Percentiles rank a stretch among this genome's conserved stretches.
Evolutionary conservation across 2,888 invertebrate species (phyloP).

Genomic region (Plagodis dolabraria): DNA sequence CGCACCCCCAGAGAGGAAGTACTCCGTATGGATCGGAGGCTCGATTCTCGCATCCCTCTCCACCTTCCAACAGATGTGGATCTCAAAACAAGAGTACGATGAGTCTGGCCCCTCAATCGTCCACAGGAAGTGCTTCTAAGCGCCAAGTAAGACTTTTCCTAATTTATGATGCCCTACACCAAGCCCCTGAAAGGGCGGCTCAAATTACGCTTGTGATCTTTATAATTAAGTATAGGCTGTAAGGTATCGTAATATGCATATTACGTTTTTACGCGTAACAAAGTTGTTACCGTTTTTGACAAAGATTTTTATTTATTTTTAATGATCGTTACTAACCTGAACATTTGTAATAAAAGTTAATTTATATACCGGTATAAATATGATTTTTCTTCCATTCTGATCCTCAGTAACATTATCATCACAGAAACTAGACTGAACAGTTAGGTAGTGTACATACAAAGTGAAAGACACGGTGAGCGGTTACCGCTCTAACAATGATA

Average conservation of each 20-base stretch:
- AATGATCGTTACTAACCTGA: slow-evolving; percentile 74
- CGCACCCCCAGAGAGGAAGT: slow-evolving; percentile 97
- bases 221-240: slow-evolving; percentile 80
- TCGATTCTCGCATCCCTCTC: slow-evolving; percentile 96
- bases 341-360: slow-evolving; percentile 79
- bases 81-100: slow-evolving; percentile 98
- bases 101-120: slow-evolving; percentile 98
- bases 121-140: slow-evolving; percentile 94
- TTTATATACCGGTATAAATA: slow-evolving; percentile 81
- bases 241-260: slow-evolving; percentile 85
- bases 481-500: slow-evolving; percentile 31
- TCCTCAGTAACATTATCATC: slow-evolving; percentile 31
- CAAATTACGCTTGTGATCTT: slow-evolving; percentile 83
- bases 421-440: slow-evolving; percentile 3
- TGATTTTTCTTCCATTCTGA: slow-evolving; percentile 53
- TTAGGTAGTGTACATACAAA: not conserved
- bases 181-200: slow-evolving; percentile 73
- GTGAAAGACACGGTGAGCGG: not conserved
- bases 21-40: slow-evolving; percentile 98
- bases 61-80: slow-evolving; percentile 98
- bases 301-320: slow-evolving; percentile 83
- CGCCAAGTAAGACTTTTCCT: slow-evolving; percentile 75
- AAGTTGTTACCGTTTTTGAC: slow-evolving; percentile 70
- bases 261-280: slow-evolving; percentile 73
- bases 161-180: slow-evolving; percentile 80